Evolutionary conservation across 2,888 invertebrate genomes (phyloP), one percentile per base, ranked within the genome.

Genomic region (Leptopilina myrica): DNA sequence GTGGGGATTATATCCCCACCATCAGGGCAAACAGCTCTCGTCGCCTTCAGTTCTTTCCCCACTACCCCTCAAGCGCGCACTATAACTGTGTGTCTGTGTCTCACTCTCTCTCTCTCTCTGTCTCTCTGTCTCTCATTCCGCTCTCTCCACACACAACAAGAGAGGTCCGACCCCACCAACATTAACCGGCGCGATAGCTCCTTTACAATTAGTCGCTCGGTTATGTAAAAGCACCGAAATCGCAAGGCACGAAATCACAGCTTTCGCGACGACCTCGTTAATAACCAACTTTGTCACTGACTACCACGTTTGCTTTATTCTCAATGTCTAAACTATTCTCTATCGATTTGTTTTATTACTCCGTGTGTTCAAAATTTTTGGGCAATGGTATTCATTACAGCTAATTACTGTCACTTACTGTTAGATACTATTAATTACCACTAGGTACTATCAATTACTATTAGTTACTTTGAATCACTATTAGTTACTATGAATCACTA

Each of bases 111-210:
- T 1, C 33, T 33, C 33, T 33, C 33, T 1, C 33, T 33, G 2
- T 33, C 33, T 33, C 33, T 33, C 33, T 33, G 1, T 64, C 76
- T 40, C 82, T 66, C 83, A 46, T 78, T 78, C 83, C 77, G 40
- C 64, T 76, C 69, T n/a, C 33, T 33, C 33, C 33, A 33, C 33
- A 73, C 81, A 67, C 83, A 81, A 83, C 85, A 79, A 82, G 83
- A 83, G 43, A 43, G 43, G 84, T 69, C 85, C 82, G 85, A 86
- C 85, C 85, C 86, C 84, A 83, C 86, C 82, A 85, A 84, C 86
- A 91, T 91, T 91, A 91, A 90, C 90, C 89, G 90, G 88, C 88
- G 89, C 90, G 91, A 90, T 91, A 90, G 90, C 90, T 91, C 90
- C 91, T 91, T 91, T 89, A 90, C 90, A 90, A 90, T 90, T 91